phyloP scores from a whole-genome alignment of 1,140 invertebrate species.

The Kradibia gibbosae region DNA sequence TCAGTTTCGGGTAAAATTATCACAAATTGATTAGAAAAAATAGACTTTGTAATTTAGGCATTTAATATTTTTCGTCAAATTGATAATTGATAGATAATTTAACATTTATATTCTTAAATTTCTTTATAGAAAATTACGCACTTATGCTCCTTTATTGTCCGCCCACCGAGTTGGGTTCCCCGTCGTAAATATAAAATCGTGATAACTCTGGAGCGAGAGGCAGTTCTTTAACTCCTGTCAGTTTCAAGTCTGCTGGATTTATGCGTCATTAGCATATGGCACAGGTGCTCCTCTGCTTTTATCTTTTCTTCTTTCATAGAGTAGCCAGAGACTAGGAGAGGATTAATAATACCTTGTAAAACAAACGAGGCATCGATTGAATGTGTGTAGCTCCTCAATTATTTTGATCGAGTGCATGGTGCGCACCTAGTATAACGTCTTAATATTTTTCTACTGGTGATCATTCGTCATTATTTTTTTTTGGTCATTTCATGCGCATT shows the following conservation, averaged over 20 bases:
- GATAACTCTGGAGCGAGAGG: slow-evolving; percentile 3
- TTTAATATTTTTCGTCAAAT: background rate
- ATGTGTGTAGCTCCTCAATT: background rate
- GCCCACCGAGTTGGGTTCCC: background rate
- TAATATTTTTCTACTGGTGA: background rate
- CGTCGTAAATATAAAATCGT: slow-evolving; percentile 37
- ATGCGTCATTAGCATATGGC: slow-evolving; percentile 38
- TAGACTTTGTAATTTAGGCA: background rate
- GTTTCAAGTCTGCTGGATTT: slow-evolving; percentile 6
- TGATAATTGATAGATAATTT: slow-evolving; percentile 29
- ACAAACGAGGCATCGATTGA: background rate
- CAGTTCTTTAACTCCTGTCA: slow-evolving; percentile 1
- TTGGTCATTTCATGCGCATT: background rate
- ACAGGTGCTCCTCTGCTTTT: slow-evolving; percentile 28
- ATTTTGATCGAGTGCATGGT: slow-evolving; percentile 19
- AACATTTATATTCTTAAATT: background rate
- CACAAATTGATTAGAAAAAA: background rate
- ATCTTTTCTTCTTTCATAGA: slow-evolving; percentile 9
- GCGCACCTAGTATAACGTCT: background rate
- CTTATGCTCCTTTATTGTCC: slow-evolving; percentile 29
- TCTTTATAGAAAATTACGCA: slow-evolving; percentile 20
- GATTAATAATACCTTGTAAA: slow-evolving; percentile 48
- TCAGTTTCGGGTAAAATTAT: too few species aligned
- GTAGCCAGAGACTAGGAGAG: background rate
- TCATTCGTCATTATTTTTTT: background rate